Conservation (phyloP, 2,113 vertebrate genomes). For the Raja brachyura region DNA sequence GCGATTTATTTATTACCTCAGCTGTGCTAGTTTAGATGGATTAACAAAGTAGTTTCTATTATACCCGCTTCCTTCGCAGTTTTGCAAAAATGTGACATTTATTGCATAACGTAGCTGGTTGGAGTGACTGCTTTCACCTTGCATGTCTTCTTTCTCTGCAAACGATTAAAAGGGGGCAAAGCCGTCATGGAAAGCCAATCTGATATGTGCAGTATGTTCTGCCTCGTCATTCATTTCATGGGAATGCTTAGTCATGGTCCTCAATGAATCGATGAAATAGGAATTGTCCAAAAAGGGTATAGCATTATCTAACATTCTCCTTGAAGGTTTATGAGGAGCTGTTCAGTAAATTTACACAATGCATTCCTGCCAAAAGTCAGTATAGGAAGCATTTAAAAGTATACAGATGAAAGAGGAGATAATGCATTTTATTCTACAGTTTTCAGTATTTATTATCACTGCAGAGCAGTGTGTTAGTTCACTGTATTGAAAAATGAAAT, state of each 20-base stretch:
- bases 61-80: slow-evolving; percentile 18
- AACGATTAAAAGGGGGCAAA: slow-evolving; percentile 3
- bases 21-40: slow-evolving; percentile 78
- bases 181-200: slow-evolving; percentile 12
- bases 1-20: slow-evolving; percentile 80
- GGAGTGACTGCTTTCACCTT: slow-evolving; percentile 31
- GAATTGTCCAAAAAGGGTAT: slow-evolving; percentile 28
- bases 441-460: slow-evolving; percentile 36
- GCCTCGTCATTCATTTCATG: slow-evolving; percentile 36
- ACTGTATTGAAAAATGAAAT: neutral
- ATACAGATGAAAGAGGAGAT: slow-evolving; percentile 3
- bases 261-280: slow-evolving; percentile 1
- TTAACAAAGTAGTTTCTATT: slow-evolving; percentile 64
- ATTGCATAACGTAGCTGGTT: slow-evolving; percentile 23
- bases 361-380: slow-evolving; percentile 31
- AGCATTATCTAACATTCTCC: neutral
- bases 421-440: slow-evolving; percentile 35
- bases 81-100: slow-evolving; percentile 31
- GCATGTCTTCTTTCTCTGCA: slow-evolving; percentile 36
- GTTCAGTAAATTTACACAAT: slow-evolving; percentile 7
- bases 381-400: slow-evolving; percentile 23
- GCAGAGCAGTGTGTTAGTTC: slow-evolving; percentile 18
- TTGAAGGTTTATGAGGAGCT: neutral
- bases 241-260: slow-evolving; percentile 24
- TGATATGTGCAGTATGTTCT: slow-evolving; percentile 28